Evolutionary conservation across 1,140 invertebrate species (phyloP).

Genomic region (Drosophila ercepeae): DNA sequence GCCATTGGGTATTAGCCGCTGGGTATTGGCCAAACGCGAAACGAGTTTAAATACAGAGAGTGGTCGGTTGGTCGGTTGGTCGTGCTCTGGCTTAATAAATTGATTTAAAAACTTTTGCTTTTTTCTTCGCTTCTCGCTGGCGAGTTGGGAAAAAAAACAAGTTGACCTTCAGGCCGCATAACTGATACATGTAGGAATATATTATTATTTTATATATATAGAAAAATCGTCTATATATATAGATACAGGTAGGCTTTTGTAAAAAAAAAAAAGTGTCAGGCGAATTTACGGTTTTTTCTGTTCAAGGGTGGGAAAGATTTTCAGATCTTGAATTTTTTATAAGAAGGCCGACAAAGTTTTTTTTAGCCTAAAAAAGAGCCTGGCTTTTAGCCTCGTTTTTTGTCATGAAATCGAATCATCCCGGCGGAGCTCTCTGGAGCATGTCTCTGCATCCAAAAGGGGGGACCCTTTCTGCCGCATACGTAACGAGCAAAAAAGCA

Average conservation of each 20-base stretch:
- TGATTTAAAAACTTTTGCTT: slow-evolving; percentile 72
- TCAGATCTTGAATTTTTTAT: slow-evolving; percentile 18
- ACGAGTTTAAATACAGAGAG: slow-evolving; percentile 59
- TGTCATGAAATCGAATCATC: slow-evolving; percentile 51
- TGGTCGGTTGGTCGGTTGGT: slow-evolving; percentile 28
- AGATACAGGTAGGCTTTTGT: slow-evolving; percentile 19
- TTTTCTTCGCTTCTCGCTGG: slow-evolving; percentile 26
- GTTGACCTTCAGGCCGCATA: slow-evolving; percentile 61
- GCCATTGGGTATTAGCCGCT: slow-evolving; percentile 15
- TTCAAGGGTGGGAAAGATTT: slow-evolving; percentile 44
- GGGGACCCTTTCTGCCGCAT: slow-evolving; percentile 2
- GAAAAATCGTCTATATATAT: too few relatives aligned
- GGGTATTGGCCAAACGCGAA: slow-evolving; percentile 12
- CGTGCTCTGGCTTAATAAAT: slow-evolving; percentile 61
- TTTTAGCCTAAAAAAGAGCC: too few relatives aligned
- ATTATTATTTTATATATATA: too few relatives aligned
- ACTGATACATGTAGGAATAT: slow-evolving; percentile 5
- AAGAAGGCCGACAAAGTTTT: too few relatives aligned
- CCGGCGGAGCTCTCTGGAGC: slow-evolving; percentile 26
- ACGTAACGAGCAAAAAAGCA: slow-evolving; percentile 26
- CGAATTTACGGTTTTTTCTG: slow-evolving; percentile 39
- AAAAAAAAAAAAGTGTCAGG: background rate
- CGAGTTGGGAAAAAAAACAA: slow-evolving; percentile 50
- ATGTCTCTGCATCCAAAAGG: slow-evolving; percentile 5
- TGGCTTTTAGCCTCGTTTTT: too few relatives aligned